Evolutionary conservation across 2,888 invertebrate genomes (phyloP).

Genomic region (Xylota segnis): DNA sequence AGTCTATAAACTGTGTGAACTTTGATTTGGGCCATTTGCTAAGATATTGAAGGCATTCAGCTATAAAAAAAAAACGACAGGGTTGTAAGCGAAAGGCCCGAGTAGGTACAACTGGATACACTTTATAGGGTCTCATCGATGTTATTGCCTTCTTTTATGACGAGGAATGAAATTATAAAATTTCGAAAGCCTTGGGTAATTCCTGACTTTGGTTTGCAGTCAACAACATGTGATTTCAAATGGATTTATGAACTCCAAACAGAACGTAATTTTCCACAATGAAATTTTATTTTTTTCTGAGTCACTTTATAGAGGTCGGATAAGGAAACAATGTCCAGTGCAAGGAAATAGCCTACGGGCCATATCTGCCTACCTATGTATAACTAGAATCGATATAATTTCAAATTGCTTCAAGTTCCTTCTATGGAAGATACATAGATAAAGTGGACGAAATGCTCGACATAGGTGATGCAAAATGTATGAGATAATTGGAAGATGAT

Average conservation of each 20-base stretch:
- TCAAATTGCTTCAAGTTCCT: no score
- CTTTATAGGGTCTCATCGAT: background rate
- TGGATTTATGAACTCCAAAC: background rate
- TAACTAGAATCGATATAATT: no score
- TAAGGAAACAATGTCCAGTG: background rate
- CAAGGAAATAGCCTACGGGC: no score
- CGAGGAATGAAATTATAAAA: background rate
- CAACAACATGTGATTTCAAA: conserved; percentile 1
- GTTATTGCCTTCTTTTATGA: background rate
- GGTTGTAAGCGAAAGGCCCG: background rate
- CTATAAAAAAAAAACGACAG: conserved; percentile 1
- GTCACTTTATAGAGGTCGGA: background rate
- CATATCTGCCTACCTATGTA: no score
- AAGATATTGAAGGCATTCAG: background rate
- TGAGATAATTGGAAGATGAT: no score
- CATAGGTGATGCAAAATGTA: no score
- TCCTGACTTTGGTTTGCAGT: background rate
- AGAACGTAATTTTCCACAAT: no score
- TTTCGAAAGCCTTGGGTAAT: background rate
- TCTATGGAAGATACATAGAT: no score
- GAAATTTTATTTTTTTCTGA: no score
- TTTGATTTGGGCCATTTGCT: conserved; percentile 24
- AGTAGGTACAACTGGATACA: conserved; percentile 3
- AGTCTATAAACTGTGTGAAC: conserved; percentile 16
- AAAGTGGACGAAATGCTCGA: no score